Evolutionary conservation across 53 echinoderm and acorn worm species (phyloP).

Genomic region (Arbacia lixula): DNA sequence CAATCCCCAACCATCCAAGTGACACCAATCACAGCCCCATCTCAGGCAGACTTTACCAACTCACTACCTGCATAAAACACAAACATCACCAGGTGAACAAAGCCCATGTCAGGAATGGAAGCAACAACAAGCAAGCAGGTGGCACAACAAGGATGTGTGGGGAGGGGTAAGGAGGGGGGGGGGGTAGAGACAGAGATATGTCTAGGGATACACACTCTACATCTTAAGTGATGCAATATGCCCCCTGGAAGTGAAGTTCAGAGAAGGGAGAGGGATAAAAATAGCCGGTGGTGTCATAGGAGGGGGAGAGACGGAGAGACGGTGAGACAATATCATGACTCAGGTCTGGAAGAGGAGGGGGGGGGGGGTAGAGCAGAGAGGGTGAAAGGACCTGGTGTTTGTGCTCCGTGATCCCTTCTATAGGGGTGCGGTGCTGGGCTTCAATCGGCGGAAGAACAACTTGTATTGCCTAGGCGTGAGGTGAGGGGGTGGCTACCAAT

Average conservation of each 20-base stretch:
- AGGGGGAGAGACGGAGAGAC: neutral
- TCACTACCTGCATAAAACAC: neutral
- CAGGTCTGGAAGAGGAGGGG: conserved; percentile 24
- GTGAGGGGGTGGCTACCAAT: neutral
- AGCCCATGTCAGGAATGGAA: conserved; percentile 1
- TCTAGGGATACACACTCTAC: neutral
- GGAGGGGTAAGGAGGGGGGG: neutral
- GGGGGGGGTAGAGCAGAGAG: conserved; percentile 5
- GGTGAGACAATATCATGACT: conserved; percentile 27
- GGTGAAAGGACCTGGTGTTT: conserved; percentile 26
- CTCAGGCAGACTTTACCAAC: neutral
- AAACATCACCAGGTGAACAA: conserved; percentile 43
- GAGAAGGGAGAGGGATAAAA: neutral
- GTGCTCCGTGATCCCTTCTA: conserved; percentile 38
- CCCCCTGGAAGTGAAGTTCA: neutral
- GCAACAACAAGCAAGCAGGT: conserved; percentile 26
- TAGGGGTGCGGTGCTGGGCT: conserved; percentile 1
- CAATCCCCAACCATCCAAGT: too few relatives aligned
- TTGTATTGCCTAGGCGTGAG: conserved; percentile 11
- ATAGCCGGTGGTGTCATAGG: conserved; percentile 21
- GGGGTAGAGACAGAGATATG: conserved; percentile 3
- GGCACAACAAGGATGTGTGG: neutral
- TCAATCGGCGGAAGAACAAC: conserved; percentile 48
- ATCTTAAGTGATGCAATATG: neutral
- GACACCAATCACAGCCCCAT: conserved; percentile 14